Evolutionary conservation across 2,797 vertebrate species (phyloP), one percentile per base, ranked within the genome.

Genomic region (Leptodactylus fallax): DNA sequence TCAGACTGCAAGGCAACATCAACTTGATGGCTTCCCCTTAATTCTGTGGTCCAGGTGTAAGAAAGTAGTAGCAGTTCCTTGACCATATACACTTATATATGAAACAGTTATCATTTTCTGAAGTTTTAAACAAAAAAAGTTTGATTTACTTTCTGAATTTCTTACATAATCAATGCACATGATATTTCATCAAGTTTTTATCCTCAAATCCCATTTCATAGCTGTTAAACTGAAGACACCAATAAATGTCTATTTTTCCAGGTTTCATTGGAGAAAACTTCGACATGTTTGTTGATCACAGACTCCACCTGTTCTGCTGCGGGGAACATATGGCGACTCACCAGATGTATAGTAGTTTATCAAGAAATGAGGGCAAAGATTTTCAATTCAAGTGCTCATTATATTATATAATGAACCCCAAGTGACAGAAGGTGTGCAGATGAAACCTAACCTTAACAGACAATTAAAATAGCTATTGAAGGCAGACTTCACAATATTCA

Each of bases 311-410:
- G 83, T 85, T 85, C 83, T 63, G 72, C 16, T 53, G 53, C 23
- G 47, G 45, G 14, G 83, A 85, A 23, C 83, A 85, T 85, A 85
- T 85, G 83, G 83, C 19, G 47, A 53, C 58, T 85, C 45, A 85
- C 83, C 83, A 85, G 72, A 85, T 85, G 83, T 85, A 85, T 60
- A 78, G 56, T 51, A 78, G 83, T 85, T 85, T 78, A 85, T 85
- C 83, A 78, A 78, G 72, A 77, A 78, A 78, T 47, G 56, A 85
- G 83, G 83, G 83, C 72, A 85, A 85, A 85, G 83, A 77, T 85
- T 78, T 74, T 85, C 72, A 85, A 77, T 85, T 65, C 27, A 85
- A 53, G 72, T 63, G 58, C 72, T 85, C 83, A 85, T 85, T 85
- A 85, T 85, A 77, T 51, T 63, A 65, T 85, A 65, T 49, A 85